Percentiles rank a stretch among this genome's conserved stretches.
phyloP scores from a whole-genome alignment of 2,888 invertebrate species.

The Perizoma flavofasciatum region DNA sequence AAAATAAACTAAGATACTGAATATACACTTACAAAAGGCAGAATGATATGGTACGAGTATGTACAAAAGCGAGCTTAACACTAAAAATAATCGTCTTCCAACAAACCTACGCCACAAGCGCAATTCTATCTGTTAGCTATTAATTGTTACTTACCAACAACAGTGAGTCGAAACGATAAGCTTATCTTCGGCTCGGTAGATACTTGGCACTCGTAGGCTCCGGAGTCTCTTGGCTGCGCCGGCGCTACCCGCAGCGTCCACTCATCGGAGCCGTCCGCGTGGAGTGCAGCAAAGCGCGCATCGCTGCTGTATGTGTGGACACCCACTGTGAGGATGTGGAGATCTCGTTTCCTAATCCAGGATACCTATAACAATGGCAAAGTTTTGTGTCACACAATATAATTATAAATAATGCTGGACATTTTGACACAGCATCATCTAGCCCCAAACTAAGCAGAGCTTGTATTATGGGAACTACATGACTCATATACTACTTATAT shows the following conservation, averaged over 20 bases:
- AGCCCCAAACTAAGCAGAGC: no score
- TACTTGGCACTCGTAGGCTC: slow-evolving; percentile 95
- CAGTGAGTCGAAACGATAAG: slow-evolving; percentile 87
- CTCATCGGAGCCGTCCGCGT: slow-evolving; percentile 85
- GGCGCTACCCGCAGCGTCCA: slow-evolving; percentile 85
- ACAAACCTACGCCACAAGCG: no score
- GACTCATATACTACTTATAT: no score
- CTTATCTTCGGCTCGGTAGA: slow-evolving; percentile 96
- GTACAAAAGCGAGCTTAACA: no score
- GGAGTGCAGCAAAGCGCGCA: slow-evolving; percentile 85
- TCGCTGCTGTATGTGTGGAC: slow-evolving; percentile 87
- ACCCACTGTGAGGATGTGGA: slow-evolving; percentile 87
- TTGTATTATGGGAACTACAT: no score
- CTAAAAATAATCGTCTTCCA: no score
- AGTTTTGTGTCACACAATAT: neutral
- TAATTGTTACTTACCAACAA: slow-evolving; percentile 86
- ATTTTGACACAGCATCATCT: no score
- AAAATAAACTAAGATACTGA: no score
- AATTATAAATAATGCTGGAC: no score
- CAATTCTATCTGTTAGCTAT: no score
- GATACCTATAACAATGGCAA: slow-evolving; percentile 85
- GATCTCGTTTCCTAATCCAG: slow-evolving; percentile 93
- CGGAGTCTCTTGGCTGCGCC: slow-evolving; percentile 90
- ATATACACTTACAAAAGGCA: no score
- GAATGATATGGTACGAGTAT: no score